Base-by-base conservation (phyloP, 2,888 invertebrate genomes). In the Drosophila ustulata region DNA sequence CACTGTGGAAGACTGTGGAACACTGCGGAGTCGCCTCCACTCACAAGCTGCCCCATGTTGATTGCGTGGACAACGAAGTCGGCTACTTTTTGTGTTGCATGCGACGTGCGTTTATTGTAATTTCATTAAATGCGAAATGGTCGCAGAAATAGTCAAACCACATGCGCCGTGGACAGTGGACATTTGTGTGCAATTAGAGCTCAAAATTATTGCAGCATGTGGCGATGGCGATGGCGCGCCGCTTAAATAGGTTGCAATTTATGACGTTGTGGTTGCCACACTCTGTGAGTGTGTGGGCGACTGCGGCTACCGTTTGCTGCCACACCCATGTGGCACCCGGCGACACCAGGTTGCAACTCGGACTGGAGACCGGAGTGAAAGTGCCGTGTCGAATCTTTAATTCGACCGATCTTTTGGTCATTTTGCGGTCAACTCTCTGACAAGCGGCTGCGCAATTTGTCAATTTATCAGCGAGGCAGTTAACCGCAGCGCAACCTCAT, bases 371-470 rank as follows among this genome's bases (percentile, higher is more conserved):
- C n/a, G 45, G 64, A 82, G 82, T 87, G 89, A 82, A 82, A 82
- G 82, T 82, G 89, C 71, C 88, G 66, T 89, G 82, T 88, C 89
- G 76, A 88, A 82, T 89, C 89, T 85, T 88, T 86, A 82, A 82
- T 89, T 69, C 58, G 75, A 71, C 59, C 71, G 67, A 88, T 88
- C 86, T 75, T 50, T 26, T 62, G 71, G 63, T 52, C 65, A 65
- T 57, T 75, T 82, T 88, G 89, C 73, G 90, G 89, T 89, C 61
- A 72, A 58, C 66, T 62, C 57, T 67, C 77, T 85, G 84, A 80
- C 89, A 89, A 68, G 70, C 89, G 71, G 77, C 87, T 89, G 88
- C 80, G 71, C 89, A 88, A 85, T 89, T 89, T 82, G 89, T 89
- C 90, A 88, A 75, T 65, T 39, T 32, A 63, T 47, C 59, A 52